A percentile compares a stretch with the other conserved stretches of the same genome.
Conservation (phyloP, 1,140 invertebrate species). For the Achroia grisella region DNA sequence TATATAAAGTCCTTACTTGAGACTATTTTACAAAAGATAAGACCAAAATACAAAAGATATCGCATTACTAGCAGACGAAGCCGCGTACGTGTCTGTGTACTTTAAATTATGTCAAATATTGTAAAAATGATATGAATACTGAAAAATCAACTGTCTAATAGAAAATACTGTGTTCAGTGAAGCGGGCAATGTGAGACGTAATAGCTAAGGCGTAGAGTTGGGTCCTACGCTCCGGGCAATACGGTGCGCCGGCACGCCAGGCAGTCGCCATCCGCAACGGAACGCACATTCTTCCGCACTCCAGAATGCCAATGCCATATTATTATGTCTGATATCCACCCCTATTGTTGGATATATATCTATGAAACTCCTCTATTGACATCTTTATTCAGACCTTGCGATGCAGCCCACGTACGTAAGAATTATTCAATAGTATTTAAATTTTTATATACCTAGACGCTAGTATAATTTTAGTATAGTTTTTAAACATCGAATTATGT, state of each 20-base stretch:
- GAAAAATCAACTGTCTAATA: too few species aligned
- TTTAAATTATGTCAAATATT: too few species aligned
- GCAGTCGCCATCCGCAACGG: slow-evolving; percentile 47
- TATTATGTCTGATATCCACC: slow-evolving; percentile 63
- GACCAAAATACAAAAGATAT: too few species aligned
- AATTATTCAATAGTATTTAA: slow-evolving; percentile 34
- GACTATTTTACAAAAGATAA: too few species aligned
- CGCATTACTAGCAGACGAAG: too few species aligned
- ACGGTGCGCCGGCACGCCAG: slow-evolving; percentile 33
- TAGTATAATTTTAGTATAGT: too few species aligned
- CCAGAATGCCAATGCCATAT: slow-evolving; percentile 62
- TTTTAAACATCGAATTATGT: too few species aligned
- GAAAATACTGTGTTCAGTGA: too few species aligned
- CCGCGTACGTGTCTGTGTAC: too few species aligned
- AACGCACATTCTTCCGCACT: slow-evolving; percentile 57
- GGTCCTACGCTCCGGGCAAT: background rate
- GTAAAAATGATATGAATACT: too few species aligned
- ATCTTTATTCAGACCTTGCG: slow-evolving; percentile 34
- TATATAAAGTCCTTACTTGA: too few species aligned
- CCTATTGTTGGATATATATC: slow-evolving; percentile 47
- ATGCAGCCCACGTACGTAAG: slow-evolving; percentile 33
- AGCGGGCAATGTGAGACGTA: background rate
- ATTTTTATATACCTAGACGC: too few species aligned
- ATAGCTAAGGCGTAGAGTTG: background rate
- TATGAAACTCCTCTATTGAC: slow-evolving; percentile 41